phyloP scores from a whole-genome alignment of 2,888 invertebrate species.

The Drosophila prolongata region DNA sequence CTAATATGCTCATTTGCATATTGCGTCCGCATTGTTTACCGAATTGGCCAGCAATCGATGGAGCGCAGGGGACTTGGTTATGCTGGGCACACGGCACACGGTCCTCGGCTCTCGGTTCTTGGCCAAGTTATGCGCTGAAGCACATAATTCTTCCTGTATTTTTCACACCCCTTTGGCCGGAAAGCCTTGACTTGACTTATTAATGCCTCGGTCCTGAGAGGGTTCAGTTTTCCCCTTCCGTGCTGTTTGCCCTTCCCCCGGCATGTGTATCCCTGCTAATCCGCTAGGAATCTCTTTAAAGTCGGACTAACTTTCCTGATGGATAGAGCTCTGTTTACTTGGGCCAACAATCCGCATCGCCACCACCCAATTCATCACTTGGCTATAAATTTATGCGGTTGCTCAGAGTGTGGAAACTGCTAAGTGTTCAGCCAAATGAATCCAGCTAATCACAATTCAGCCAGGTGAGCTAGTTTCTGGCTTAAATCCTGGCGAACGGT shows the following conservation, averaged over 20 bases:
- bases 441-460: neutral
- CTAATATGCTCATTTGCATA: slow-evolving; percentile 74
- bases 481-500: neutral
- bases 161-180: slow-evolving; percentile 31
- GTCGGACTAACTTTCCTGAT: slow-evolving; percentile 22
- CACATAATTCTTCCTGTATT: slow-evolving; percentile 60
- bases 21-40: slow-evolving; percentile 70
- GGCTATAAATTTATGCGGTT: slow-evolving; percentile 66
- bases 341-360: slow-evolving; percentile 22
- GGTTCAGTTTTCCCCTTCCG: slow-evolving; percentile 41
- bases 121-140: slow-evolving; percentile 59
- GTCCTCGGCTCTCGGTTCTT: slow-evolving; percentile 2
- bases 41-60: slow-evolving; percentile 45
- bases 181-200: slow-evolving; percentile 65
- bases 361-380: slow-evolving; percentile 61
- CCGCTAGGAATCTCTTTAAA: slow-evolving; percentile 27
- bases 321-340: slow-evolving; percentile 41
- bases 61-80: slow-evolving; percentile 57
- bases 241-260: neutral
- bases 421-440: slow-evolving; percentile 13
- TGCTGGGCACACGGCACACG: slow-evolving; percentile 61
- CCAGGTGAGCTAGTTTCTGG: slow-evolving; percentile 6
- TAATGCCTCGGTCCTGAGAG: slow-evolving; percentile 62
- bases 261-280: slow-evolving; percentile 11
- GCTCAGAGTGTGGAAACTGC: slow-evolving; percentile 54